Evolutionary conservation across 37 sponge, comb jelly and placozoan genomes (phyloP), one percentile per base, ranked within the genome.

Genomic region (Cliona cf. orientalis): DNA sequence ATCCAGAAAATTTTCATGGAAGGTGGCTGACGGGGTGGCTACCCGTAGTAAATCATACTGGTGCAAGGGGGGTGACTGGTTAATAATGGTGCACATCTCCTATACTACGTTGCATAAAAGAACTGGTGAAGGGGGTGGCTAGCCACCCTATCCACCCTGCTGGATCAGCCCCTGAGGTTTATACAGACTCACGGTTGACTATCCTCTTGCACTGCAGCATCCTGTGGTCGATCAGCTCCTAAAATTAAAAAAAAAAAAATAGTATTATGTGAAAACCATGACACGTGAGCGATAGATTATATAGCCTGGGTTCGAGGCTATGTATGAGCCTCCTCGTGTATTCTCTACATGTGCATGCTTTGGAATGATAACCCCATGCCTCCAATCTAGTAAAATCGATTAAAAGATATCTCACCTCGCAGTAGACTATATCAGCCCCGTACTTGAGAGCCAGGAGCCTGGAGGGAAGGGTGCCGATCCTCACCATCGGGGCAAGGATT

Each of bases 401-500:
- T 34, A 40, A 3, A 26, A 74, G 34, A 31, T 17, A 3, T 45
- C 86, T 32, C 75, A 92, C 98, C 87, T 99, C 99, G 21, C 91
- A 42, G 72, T 94, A 99, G 33, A 99, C 99, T 26, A 99, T 31
- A 59, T 99, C 99, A 34, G 99, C 96, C 0, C 99, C 99, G 58
- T 96, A 96, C 29, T 66, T 44, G 5, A 96, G 90, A 0, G 95
- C 91, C 37, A 96, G 69, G 42, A 96, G 81, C n/a, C 99, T 69
- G 45, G 81, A 77, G 12, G 99, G 99, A 2, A 99, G 87, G 0
- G 91, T 92, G 2, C 99, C 99, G 29, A 96, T 90, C 37, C 99
- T 73, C 38, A 99, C 99, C 99, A 99, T 99, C 39, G 99, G 99
- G 14, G 99, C 96, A 28, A 99, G 71, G 21, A 99, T 92, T 22